phyloP scores from a whole-genome alignment of 2,113 vertebrate species.

The Paracanthobrama guichenoti region DNA sequence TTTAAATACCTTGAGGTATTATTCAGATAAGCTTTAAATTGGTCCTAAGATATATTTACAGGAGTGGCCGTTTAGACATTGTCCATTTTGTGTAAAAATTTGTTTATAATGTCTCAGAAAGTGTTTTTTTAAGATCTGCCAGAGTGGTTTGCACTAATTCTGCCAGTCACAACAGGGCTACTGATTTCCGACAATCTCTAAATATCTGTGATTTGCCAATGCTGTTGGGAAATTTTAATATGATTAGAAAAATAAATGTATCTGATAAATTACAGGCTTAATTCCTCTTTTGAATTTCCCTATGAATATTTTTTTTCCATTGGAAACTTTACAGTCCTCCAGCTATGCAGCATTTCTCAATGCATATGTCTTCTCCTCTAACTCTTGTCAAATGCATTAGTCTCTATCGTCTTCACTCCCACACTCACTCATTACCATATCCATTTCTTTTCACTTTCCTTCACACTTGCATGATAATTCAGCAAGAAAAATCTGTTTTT shows the following conservation, averaged over 20 bases:
- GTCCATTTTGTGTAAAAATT: background rate
- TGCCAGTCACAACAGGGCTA: background rate
- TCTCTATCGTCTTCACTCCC: background rate
- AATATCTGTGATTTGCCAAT: constrained; percentile 38
- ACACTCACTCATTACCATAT: background rate
- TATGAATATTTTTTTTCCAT: background rate
- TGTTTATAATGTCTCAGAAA: background rate
- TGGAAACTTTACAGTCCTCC: background rate
- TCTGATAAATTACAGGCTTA: constrained; percentile 4
- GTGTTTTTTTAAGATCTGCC: background rate
- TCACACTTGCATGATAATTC: constrained; percentile 23
- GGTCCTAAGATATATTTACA: background rate
- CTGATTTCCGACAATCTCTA: constrained; percentile 40
- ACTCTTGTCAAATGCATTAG: constrained; percentile 16
- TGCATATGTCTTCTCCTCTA: background rate
- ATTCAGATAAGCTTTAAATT: background rate
- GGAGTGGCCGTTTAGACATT: background rate
- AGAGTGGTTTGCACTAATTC: background rate
- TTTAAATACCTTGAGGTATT: background rate
- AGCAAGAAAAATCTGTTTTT: background rate
- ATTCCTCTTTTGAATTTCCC: background rate
- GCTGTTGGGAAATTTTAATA: constrained; percentile 17
- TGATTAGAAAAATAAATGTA: constrained; percentile 29
- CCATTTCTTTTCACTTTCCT: constrained; percentile 14
- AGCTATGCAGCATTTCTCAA: background rate